Percentiles rank a stretch among this genome's conserved stretches.
Conservation (phyloP, 1,140 invertebrate species). For the Matsumurasca onukii region DNA sequence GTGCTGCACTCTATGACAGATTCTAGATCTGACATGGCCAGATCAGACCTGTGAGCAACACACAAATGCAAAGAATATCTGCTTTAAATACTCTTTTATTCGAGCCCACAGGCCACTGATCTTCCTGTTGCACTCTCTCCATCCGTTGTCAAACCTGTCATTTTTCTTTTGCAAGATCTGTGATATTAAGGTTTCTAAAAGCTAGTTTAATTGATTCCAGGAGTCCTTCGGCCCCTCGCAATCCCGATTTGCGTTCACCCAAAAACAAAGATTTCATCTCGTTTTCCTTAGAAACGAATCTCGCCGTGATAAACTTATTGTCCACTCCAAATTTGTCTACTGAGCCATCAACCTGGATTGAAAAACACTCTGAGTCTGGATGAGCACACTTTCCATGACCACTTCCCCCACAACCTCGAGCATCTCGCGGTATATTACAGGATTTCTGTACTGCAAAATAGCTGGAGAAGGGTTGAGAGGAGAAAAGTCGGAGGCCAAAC, state of each 20-base stretch:
- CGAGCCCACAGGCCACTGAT: slow-evolving; percentile 8
- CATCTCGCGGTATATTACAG: slow-evolving; percentile 3
- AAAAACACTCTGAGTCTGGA: slow-evolving; percentile 21
- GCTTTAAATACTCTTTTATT: slow-evolving; percentile 14
- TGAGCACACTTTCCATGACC: slow-evolving; percentile 9
- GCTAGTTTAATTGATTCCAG: not conserved
- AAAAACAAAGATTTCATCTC: too few relatives aligned
- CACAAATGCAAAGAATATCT: slow-evolving; percentile 26
- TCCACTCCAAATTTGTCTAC: slow-evolving; percentile 25
- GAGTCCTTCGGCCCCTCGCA: too few relatives aligned
- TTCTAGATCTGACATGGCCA: not conserved
- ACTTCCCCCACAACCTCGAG: too few relatives aligned
- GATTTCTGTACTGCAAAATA: slow-evolving; percentile 28
- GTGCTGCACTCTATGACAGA: slow-evolving; percentile 5
- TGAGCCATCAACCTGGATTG: slow-evolving; percentile 5
- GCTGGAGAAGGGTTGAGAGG: too few relatives aligned
- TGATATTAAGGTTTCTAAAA: not conserved
- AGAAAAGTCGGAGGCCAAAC: slow-evolving; percentile 19
- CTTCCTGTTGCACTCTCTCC: slow-evolving; percentile 24
- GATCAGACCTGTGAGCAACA: not conserved
- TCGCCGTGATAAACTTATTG: too few relatives aligned
- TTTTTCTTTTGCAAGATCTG: not conserved
- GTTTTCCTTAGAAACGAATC: too few relatives aligned
- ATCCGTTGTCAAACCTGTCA: slow-evolving; percentile 25
- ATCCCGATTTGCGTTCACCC: too few relatives aligned